Percentiles rank a stretch among this genome's conserved stretches.
Evolutionary conservation across 2,797 vertebrate genomes (phyloP).

Genomic region (Pygocentrus nattereri): DNA sequence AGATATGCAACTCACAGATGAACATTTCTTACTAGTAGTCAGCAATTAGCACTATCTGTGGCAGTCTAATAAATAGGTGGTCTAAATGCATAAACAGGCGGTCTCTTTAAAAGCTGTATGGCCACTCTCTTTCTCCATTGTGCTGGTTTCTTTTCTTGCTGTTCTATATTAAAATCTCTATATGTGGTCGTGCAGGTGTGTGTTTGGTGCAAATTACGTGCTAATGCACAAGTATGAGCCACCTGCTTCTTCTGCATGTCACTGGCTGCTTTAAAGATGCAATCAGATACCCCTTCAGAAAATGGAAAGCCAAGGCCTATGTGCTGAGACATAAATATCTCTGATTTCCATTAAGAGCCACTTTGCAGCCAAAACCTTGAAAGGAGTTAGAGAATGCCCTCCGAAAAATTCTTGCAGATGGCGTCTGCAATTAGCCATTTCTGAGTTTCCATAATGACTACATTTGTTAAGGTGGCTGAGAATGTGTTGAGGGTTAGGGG

Average conservation of each 20-base stretch:
- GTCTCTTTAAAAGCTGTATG: neutral
- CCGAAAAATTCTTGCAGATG: conserved; percentile 29
- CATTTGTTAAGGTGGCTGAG: neutral
- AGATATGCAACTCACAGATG: too few species aligned
- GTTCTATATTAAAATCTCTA: neutral
- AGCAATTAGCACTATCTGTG: too few species aligned
- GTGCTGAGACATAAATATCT: conserved; percentile 23
- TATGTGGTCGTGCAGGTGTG: conserved; percentile 36
- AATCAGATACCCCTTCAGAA: conserved; percentile 6
- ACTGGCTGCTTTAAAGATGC: conserved; percentile 13
- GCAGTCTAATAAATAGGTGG: too few species aligned
- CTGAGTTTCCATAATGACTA: neutral
- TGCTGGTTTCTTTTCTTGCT: neutral
- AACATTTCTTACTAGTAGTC: too few species aligned
- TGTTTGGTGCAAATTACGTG: conserved; percentile 40
- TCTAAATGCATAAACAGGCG: too few species aligned
- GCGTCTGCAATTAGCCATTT: conserved; percentile 6
- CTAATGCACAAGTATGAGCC: conserved; percentile 34
- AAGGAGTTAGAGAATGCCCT: conserved; percentile 24
- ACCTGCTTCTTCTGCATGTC: conserved; percentile 22
- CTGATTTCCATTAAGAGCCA: conserved; percentile 10
- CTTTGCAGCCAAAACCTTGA: conserved; percentile 3
- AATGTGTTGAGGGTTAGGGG: neutral
- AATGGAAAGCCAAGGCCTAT: conserved; percentile 9
- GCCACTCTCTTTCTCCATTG: neutral